These are phyloP conservation scores for Rhorus exstirpatorius DNA, from an alignment of 2,888 invertebrate species.

Conservation along the genomic window DNA sequence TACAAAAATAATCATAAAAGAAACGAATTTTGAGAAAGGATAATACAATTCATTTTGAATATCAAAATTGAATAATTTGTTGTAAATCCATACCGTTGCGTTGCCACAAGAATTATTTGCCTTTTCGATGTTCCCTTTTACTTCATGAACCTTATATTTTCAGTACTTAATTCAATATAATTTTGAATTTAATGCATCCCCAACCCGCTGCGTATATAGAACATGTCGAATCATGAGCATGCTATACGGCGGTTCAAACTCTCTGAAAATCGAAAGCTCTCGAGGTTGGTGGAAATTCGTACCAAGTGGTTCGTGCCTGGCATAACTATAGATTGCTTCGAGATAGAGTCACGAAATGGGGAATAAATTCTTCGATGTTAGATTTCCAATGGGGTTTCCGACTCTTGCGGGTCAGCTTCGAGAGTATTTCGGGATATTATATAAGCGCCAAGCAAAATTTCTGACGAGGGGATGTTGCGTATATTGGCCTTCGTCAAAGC, in stretches of 20 bases:
- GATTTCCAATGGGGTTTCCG: not conserved
- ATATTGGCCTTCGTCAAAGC: slow-evolving; percentile 45
- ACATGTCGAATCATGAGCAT: no score
- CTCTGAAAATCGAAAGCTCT: not conserved
- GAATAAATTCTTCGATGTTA: slow-evolving; percentile 46
- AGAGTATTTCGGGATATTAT: slow-evolving; percentile 17
- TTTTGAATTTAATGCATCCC: no score
- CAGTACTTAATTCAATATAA: no score
- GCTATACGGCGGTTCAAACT: no score
- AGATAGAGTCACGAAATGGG: slow-evolving; percentile 81
- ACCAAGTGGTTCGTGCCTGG: slow-evolving; percentile 81
- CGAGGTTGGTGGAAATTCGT: slow-evolving; percentile 47
- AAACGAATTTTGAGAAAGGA: no score
- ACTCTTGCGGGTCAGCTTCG: slow-evolving; percentile 53
- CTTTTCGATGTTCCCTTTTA: no score
- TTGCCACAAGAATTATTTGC: no score
- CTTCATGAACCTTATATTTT: no score
- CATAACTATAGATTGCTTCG: slow-evolving; percentile 84
- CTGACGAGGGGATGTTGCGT: slow-evolving; percentile 34
- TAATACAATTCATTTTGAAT: no score
- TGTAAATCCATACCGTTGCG: no score
- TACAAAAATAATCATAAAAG: not conserved
- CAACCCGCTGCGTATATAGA: no score
- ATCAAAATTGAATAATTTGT: no score
- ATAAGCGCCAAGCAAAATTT: slow-evolving; percentile 26